These are phyloP conservation scores for Lasioglossum morio DNA, from an alignment of 2,888 invertebrate species.

Conservation along the genomic window DNA sequence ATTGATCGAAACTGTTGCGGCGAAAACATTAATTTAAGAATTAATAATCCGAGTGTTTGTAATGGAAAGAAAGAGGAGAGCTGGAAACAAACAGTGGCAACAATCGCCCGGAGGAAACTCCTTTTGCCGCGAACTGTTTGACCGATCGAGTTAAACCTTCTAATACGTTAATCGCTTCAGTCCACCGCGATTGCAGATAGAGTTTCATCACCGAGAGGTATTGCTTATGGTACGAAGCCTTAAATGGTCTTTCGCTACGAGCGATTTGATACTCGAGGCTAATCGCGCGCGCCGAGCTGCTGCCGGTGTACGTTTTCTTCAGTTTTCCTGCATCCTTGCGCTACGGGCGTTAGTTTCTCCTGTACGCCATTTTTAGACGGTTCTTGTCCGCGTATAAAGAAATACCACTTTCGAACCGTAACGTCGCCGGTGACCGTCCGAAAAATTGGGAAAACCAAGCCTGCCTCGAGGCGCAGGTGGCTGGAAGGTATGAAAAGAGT, in stretches of 20 bases:
- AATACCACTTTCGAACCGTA: slow-evolving; percentile 58
- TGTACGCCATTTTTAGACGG: slow-evolving; percentile 64
- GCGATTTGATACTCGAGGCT: slow-evolving; percentile 72
- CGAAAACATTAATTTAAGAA: too few relatives aligned
- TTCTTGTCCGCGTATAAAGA: slow-evolving; percentile 48
- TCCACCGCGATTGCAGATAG: slow-evolving; percentile 70
- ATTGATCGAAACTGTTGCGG: too few relatives aligned
- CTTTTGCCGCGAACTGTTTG: slow-evolving; percentile 46
- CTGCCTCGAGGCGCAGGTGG: neutral
- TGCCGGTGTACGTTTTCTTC: slow-evolving; percentile 65
- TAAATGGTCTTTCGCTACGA: slow-evolving; percentile 70
- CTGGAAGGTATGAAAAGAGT: neutral
- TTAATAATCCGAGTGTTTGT: too few relatives aligned
- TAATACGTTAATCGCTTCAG: slow-evolving; percentile 70
- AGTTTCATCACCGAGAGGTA: slow-evolving; percentile 69
- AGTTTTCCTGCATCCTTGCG: slow-evolving; percentile 67
- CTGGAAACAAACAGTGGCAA: neutral
- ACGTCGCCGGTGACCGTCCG: slow-evolving; percentile 16
- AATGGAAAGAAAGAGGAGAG: too few relatives aligned
- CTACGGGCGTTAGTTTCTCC: slow-evolving; percentile 62
- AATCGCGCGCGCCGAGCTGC: slow-evolving; percentile 39
- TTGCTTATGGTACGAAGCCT: slow-evolving; percentile 71
- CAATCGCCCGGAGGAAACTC: slow-evolving; percentile 34
- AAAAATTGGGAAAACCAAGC: slow-evolving; percentile 35
- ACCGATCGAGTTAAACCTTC: slow-evolving; percentile 61